Evolutionary conservation across 2,797 vertebrate species (phyloP), one percentile per base, ranked within the genome.

Genomic region (Prunella strophiata): DNA sequence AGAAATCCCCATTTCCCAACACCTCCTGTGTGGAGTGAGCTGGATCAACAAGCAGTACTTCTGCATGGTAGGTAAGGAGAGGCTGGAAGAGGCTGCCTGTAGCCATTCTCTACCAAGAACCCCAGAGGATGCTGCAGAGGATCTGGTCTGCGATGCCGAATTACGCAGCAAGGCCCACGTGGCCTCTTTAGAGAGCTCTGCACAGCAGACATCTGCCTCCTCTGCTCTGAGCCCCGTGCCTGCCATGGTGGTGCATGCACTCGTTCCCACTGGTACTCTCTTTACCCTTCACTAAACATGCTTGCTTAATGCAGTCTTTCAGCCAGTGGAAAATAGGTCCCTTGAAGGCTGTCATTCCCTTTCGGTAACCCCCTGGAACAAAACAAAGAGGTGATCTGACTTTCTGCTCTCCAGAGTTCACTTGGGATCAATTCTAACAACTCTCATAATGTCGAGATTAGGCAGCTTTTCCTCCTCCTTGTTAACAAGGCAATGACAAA

Each of bases 341-440:
- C 96, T 95, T 96, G 96, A 97, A 97, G 94, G 96, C 96, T 96
- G 96, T 97, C 96, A 97, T 97, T 97, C 96, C 92, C 92, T 95
- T 94, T 96, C 7, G 61, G 95, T 94, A 94, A 96, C 94, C 93
- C 89, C 84, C 78, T 87, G 94, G 86, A 97, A 97, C 81, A 96
- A 95, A 97, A 96, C 95, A 96, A 97, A 97, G 95, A 96, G 89
- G 96, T 96, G 92, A 93, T 97, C 96, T 89, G 95, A 97, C 96
- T 97, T 97, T 94, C 92, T 96, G 91, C 91, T 97, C 93, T 97
- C 92, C 91, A 89, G 94, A 96, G 96, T 96, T 97, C 97, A 97
- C 94, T 97, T 93, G 95, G 96, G 97, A 97, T 97, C 96, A 97
- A 97, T 96, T 97, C 95, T 97, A 97, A 96, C 96, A 97, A 95